A percentile compares a stretch with the other conserved stretches of the same genome.
Conservation (phyloP, 23 tunicate species). For the Trididemnum miniatum region DNA sequence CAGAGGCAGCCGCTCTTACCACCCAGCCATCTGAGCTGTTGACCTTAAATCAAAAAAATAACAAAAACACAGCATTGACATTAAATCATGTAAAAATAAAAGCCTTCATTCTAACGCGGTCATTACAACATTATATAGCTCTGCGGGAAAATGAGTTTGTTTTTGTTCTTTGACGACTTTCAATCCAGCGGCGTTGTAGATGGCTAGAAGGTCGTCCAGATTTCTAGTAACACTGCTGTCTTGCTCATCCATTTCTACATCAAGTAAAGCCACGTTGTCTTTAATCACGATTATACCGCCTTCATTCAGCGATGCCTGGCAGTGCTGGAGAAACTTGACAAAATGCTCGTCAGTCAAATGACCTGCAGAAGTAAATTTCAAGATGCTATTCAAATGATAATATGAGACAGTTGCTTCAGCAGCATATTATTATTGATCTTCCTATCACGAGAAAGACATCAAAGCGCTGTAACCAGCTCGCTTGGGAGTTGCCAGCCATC, state of each 20-base stretch:
- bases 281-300: constrained; percentile 82
- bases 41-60: too few relatives aligned
- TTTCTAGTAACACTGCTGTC: constrained; percentile 93
- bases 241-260: constrained; percentile 61
- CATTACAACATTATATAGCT: constrained; percentile 65
- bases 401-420: too few relatives aligned
- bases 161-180: constrained; percentile 44
- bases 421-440: too few relatives aligned
- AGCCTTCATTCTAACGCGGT: constrained; percentile 53
- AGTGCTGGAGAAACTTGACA: constrained; percentile 52
- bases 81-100: too few relatives aligned
- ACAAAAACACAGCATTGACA: too few relatives aligned
- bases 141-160: constrained; percentile 70
- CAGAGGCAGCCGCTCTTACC: too few relatives aligned
- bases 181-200: constrained; percentile 43
- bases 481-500: too few relatives aligned
- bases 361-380: too few relatives aligned
- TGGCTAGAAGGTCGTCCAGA: constrained; percentile 19
- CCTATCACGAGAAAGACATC: too few relatives aligned
- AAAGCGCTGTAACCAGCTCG: too few relatives aligned
- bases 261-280: constrained; percentile 63
- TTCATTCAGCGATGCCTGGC: constrained; percentile 33
- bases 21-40: too few relatives aligned
- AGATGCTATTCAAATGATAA: too few relatives aligned
- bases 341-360: constrained; percentile 90